These are phyloP conservation scores for Choristoneura rosaceana DNA, from an alignment of 2,888 invertebrate genomes.

Conservation along the genomic window DNA sequence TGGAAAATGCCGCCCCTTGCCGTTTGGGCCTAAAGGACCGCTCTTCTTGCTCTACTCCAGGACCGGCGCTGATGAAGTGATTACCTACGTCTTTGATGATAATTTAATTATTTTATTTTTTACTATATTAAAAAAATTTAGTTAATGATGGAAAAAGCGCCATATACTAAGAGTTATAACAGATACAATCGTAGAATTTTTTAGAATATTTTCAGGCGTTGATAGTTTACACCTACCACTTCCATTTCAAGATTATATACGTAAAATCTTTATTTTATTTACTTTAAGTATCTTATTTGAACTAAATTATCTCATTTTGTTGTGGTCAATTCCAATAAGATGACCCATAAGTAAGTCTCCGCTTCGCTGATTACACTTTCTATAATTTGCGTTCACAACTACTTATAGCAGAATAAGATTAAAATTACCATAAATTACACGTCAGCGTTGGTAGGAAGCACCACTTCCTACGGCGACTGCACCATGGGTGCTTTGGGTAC, in stretches of 20 bases:
- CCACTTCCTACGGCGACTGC: background rate
- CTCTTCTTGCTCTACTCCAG: too few relatives aligned
- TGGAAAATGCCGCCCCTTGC: too few relatives aligned
- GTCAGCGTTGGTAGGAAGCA: slow-evolving; percentile 3
- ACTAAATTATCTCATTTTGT: slow-evolving; percentile 2
- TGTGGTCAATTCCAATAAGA: slow-evolving; percentile 26
- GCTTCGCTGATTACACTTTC: slow-evolving; percentile 39
- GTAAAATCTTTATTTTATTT: background rate
- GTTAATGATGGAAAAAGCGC: too few relatives aligned
- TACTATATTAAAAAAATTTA: too few relatives aligned
- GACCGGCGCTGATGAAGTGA: too few relatives aligned
- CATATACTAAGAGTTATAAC: too few relatives aligned
- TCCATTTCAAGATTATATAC: background rate
- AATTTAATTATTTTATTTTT: too few relatives aligned
- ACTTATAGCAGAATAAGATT: slow-evolving; percentile 23
- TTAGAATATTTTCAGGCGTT: too few relatives aligned
- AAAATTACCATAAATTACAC: slow-evolving; percentile 30
- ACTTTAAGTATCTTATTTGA: background rate
- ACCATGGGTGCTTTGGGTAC: background rate
- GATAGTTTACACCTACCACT: background rate
- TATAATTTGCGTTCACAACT: slow-evolving; percentile 35
- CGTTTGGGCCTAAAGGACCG: too few relatives aligned
- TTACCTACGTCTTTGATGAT: too few relatives aligned
- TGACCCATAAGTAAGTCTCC: slow-evolving; percentile 33
- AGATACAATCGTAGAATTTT: too few relatives aligned